Base-by-base conservation (phyloP, 2,113 vertebrate species). In the Alces alces region DNA sequence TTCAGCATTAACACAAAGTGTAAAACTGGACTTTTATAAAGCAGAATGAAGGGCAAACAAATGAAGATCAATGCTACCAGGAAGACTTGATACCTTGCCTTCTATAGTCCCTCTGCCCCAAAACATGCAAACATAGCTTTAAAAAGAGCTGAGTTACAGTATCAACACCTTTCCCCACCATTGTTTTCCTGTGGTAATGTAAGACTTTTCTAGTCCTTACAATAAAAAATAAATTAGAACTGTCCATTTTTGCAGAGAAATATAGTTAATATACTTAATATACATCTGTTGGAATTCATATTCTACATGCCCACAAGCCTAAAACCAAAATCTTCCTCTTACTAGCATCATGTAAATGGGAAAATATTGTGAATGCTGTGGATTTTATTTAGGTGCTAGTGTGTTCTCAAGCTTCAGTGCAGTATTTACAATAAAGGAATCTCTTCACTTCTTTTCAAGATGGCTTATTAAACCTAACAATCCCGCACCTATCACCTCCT, bases 331-430 rank as follows among this genome's bases (percentile, higher is more conserved):
- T 73, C 43, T 96, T 66, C 45, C 87, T 97, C 30, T 92, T 86
- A 87, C 6, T 85, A 96, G 47, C 45, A 95, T 89, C 21, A 96
- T 30, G 92, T 79, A 87, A 89, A 94, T 95, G 25, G 36, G 14
- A 95, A 97, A 91, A 86, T 90, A 96, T 47, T 96, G 86, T 83
- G 25, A 95, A 96, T 80, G 82, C 43, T 96, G 45, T 95, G 30
- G 30, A 87, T 78, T 97, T 97, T 97, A 98, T 93, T 97, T 96
- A 97, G 97, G 93, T 30, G 66, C 55, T 91, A 96, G 58, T 97
- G 39, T 96, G 36, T 86, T 97, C 76, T 97, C 64, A 94, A 95
- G 45, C n/a, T 93, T 86, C 90, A 82, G 28, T 54, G 47, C 76
- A 86, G 27, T 96, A 91, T 95, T 89, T 97, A 94, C 92, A 96